phyloP scores from a whole-genome alignment of 2,113 vertebrate species.

The Cyanocitta stelleri region DNA sequence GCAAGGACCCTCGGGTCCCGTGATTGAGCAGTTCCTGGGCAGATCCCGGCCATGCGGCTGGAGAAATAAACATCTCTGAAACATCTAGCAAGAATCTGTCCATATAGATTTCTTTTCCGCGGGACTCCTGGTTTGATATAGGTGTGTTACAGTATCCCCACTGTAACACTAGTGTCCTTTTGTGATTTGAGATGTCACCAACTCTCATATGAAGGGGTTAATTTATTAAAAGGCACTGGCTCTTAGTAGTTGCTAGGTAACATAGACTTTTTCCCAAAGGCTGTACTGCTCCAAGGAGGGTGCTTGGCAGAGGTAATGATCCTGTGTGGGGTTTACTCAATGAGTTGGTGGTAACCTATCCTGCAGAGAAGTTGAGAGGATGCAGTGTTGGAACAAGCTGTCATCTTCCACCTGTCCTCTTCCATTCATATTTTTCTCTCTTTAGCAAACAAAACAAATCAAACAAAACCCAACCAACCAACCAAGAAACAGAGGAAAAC shows the following conservation, averaged over 20 bases:
- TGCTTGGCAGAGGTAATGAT: background rate
- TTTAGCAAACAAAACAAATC: background rate
- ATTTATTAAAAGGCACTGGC: conserved; percentile 12
- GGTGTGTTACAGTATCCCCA: too few species aligned
- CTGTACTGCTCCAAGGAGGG: background rate
- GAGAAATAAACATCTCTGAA: too few species aligned
- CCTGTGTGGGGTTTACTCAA: background rate
- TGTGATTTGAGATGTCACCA: background rate
- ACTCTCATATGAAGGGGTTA: conserved; percentile 24
- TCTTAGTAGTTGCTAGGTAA: conserved; percentile 56
- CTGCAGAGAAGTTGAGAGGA: background rate
- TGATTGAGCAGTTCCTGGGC: too few species aligned
- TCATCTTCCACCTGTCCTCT: background rate
- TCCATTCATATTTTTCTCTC: background rate
- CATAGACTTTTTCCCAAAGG: conserved; percentile 50
- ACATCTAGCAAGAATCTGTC: too few species aligned
- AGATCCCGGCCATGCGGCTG: too few species aligned
- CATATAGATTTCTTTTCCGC: too few species aligned
- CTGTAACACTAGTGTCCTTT: background rate
- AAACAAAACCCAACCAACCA: background rate
- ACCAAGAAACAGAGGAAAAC: rapidly evolving
- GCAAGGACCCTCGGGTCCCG: too few species aligned
- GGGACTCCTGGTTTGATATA: too few species aligned
- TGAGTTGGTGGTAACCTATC: background rate
- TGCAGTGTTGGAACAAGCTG: background rate